A percentile compares a stretch with the other conserved stretches of the same genome.
Evolutionary conservation across 2,113 vertebrate genomes (phyloP).

Genomic region (Hemichromis elongatus): DNA sequence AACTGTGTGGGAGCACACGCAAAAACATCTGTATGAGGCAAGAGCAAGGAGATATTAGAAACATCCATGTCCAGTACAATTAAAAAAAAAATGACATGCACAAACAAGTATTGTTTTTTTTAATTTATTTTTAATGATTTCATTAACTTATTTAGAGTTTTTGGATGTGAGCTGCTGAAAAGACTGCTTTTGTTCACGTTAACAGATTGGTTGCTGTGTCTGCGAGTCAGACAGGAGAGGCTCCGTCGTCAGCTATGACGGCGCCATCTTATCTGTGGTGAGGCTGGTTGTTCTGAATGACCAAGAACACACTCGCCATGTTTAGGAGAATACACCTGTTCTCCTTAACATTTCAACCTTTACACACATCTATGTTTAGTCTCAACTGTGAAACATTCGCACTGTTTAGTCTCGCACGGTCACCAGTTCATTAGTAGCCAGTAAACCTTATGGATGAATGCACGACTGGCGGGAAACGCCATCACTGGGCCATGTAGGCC

Average conservation of each 20-base stretch:
- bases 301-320: neutral
- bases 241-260: neutral
- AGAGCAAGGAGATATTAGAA: neutral
- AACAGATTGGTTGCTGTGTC: neutral
- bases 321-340: neutral
- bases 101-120: neutral
- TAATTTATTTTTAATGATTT: neutral
- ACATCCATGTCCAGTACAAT: neutral
- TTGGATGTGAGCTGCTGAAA: neutral
- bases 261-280: neutral
- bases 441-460: neutral
- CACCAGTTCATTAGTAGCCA: neutral
- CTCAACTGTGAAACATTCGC: neutral
- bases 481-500: neutral
- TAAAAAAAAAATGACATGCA: neutral
- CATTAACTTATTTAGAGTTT: too few species aligned
- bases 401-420: neutral
- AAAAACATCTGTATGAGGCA: neutral
- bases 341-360: neutral
- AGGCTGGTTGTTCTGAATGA: neutral
- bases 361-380: fast-evolving
- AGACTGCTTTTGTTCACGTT: neutral
- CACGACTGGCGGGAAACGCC: neutral
- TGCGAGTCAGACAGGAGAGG: neutral
- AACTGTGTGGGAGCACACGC: neutral